Evolutionary conservation across 1,140 invertebrate genomes (phyloP).

Genomic region (Plectrocnemia conspersa): DNA sequence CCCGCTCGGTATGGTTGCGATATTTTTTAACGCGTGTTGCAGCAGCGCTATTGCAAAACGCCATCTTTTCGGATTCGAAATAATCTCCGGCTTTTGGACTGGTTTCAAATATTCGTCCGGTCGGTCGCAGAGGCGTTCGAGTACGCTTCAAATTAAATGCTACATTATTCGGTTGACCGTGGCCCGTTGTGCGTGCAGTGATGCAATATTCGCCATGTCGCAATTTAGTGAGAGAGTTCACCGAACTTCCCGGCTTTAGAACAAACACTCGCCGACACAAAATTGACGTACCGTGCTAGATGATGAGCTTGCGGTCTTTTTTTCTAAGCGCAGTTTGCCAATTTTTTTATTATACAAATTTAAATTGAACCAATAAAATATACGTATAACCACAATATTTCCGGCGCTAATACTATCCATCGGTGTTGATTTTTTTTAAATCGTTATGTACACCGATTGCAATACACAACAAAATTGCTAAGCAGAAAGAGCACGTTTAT

Average conservation of each 20-base stretch:
- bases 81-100: too few relatives aligned
- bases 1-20: background rate
- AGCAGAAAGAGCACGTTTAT: too few relatives aligned
- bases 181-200: constrained; percentile 33
- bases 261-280: constrained; percentile 4
- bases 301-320: background rate
- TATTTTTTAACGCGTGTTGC: background rate
- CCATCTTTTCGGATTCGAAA: background rate
- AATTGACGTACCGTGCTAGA: background rate
- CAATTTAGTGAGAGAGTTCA: constrained; percentile 35
- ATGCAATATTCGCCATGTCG: constrained; percentile 36
- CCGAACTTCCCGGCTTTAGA: constrained; percentile 30
- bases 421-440: too few relatives aligned
- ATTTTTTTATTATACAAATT: too few relatives aligned
- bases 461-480: too few relatives aligned
- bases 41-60: background rate
- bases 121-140: constrained; percentile 1
- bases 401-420: too few relatives aligned
- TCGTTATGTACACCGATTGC: too few relatives aligned
- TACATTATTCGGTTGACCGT: constrained; percentile 29
- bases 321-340: constrained; percentile 3
- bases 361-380: too few relatives aligned
- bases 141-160: constrained; percentile 19
- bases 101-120: background rate
- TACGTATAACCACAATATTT: too few relatives aligned